Percentiles rank a stretch among this genome's conserved stretches.
These are phyloP conservation scores for Tetragonula carbonaria DNA, from an alignment of 2,888 invertebrate species.

Conservation along the genomic window DNA sequence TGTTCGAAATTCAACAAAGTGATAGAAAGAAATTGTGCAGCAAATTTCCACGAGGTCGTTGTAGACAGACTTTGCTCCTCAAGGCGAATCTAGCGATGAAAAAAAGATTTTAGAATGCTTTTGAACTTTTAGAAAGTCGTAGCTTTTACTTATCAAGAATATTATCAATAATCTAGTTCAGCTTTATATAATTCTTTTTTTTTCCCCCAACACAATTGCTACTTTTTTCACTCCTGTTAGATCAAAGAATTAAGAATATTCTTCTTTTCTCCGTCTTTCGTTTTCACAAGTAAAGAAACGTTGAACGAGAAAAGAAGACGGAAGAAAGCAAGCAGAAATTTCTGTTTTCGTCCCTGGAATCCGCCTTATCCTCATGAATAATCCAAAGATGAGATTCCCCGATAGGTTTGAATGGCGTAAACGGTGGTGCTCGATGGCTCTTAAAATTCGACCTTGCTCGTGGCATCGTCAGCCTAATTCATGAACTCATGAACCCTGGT, in stretches of 20 bases:
- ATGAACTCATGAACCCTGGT: slow-evolving; percentile 51
- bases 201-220: no score
- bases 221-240: background rate
- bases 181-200: background rate
- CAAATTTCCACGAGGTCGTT: no score
- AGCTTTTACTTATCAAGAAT: background rate
- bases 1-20: no score
- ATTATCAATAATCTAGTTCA: background rate
- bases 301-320: no score
- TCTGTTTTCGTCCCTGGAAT: background rate
- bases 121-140: background rate
- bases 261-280: background rate
- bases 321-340: background rate
- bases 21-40: no score
- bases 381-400: background rate
- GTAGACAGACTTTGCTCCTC: no score
- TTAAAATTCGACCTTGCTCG: slow-evolving; percentile 30
- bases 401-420: slow-evolving; percentile 10
- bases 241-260: background rate
- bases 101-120: background rate
- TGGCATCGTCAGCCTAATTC: slow-evolving; percentile 47
- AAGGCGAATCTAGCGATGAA: no score
- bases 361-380: background rate
- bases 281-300: background rate
- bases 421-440: slow-evolving; percentile 20